phyloP scores from a whole-genome alignment of 2,888 invertebrate species.

The Orthosia cruda region DNA sequence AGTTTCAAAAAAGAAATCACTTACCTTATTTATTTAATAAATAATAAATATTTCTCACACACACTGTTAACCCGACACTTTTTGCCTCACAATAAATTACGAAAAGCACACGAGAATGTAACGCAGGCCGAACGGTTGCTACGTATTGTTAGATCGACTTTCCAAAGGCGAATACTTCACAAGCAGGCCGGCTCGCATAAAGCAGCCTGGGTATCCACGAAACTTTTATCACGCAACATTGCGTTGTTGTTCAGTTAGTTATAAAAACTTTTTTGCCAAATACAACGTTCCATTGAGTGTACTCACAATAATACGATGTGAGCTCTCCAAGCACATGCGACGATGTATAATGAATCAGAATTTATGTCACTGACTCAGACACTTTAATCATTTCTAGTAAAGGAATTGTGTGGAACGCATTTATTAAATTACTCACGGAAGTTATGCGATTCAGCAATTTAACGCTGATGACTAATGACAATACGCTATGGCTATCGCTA shows the following conservation, averaged over 20 bases:
- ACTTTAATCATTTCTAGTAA: conserved; percentile 50
- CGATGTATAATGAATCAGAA: conserved; percentile 62
- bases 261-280: conserved; percentile 10
- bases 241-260: conserved; percentile 12
- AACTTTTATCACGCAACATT: conserved; percentile 60
- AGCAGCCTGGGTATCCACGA: conserved; percentile 58
- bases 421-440: conserved; percentile 51
- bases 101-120: conserved; percentile 34
- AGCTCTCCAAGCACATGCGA: conserved; percentile 43
- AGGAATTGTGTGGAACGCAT: conserved; percentile 43
- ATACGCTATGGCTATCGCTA: neutral
- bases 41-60: neutral
- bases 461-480: conserved; percentile 25
- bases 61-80: conserved; percentile 27
- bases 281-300: conserved; percentile 40
- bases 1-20: neutral
- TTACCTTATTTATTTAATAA: conserved; percentile 50
- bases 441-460: conserved; percentile 47
- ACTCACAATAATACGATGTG: conserved; percentile 22
- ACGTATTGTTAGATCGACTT: conserved; percentile 75
- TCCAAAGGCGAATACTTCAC: conserved; percentile 74
- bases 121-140: conserved; percentile 43
- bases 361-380: conserved; percentile 22
- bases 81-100: conserved; percentile 20
- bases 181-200: conserved; percentile 42